Evolutionary conservation across 2,888 invertebrate species (phyloP).

Genomic region (Mellilla xanthometata): DNA sequence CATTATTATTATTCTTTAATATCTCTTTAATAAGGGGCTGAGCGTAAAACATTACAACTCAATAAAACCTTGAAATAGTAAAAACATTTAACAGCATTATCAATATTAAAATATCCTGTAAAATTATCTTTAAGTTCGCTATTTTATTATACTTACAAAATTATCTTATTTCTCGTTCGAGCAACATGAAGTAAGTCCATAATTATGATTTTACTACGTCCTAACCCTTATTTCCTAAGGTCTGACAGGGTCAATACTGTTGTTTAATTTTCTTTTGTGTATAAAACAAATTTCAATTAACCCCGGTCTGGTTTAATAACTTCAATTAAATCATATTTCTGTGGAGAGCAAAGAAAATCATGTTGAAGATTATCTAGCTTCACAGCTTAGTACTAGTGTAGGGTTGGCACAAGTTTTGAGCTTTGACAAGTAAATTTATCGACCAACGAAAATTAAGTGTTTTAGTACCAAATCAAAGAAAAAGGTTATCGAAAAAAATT

Average conservation of each 20-base stretch:
- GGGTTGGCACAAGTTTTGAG: conserved; percentile 42
- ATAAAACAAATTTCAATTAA: conserved; percentile 75
- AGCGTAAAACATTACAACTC: too few species aligned
- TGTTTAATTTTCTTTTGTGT: conserved; percentile 55
- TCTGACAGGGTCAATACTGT: conserved; percentile 58
- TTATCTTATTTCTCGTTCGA: conserved; percentile 30
- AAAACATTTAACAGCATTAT: too few species aligned
- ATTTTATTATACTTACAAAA: conserved; percentile 28
- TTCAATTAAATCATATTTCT: conserved; percentile 76
- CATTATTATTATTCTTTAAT: too few species aligned
- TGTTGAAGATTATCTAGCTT: conserved; percentile 46
- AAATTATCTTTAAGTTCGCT: too few species aligned
- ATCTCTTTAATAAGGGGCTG: too few species aligned
- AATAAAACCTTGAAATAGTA: too few species aligned
- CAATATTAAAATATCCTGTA: too few species aligned
- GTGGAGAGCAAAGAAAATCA: conserved; percentile 45
- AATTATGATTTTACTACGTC: conserved; percentile 47
- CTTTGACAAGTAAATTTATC: too few species aligned
- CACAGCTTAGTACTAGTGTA: conserved; percentile 37
- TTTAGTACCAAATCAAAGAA: too few species aligned
- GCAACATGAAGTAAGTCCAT: conserved; percentile 30
- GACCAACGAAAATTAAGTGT: too few species aligned
- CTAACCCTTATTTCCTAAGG: conserved; percentile 38
- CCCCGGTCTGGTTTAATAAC: conserved; percentile 62
- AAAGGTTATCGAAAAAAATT: too few species aligned